phyloP scores from a whole-genome alignment of 2,888 invertebrate genomes.

The Rosalia funebris region DNA sequence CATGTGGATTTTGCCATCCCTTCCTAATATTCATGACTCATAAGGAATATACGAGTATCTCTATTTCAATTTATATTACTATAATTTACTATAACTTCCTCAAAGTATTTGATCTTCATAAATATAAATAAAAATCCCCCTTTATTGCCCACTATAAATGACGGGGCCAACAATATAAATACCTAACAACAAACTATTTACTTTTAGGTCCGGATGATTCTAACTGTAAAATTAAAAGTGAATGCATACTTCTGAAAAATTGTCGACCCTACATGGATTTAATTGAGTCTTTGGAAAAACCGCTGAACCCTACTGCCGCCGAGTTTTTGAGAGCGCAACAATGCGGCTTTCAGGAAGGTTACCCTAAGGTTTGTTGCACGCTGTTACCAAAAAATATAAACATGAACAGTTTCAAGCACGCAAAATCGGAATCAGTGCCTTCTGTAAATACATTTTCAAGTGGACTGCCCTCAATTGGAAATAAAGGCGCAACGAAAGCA shows the following conservation, averaged over 20 bases:
- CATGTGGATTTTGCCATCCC: too few relatives aligned
- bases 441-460: background rate
- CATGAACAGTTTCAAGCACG: conserved; percentile 15
- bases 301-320: conserved; percentile 36
- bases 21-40: too few relatives aligned
- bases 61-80: too few relatives aligned
- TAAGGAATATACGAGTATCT: too few relatives aligned
- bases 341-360: conserved; percentile 43
- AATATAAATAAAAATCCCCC: too few relatives aligned
- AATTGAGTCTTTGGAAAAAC: conserved; percentile 33
- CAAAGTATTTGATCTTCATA: too few relatives aligned
- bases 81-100: too few relatives aligned
- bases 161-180: too few relatives aligned
- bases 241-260: conserved; percentile 35
- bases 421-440: conserved; percentile 15
- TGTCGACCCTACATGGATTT: conserved; percentile 41
- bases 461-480: background rate
- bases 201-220: background rate
- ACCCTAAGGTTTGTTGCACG: conserved; percentile 51
- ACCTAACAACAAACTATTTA: too few relatives aligned
- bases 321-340: conserved; percentile 42
- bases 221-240: background rate
- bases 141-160: too few relatives aligned
- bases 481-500: background rate
- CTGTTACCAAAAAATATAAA: conserved; percentile 35